Evolutionary conservation across 2,888 invertebrate species (phyloP).

Genomic region (Cinara cedri): DNA sequence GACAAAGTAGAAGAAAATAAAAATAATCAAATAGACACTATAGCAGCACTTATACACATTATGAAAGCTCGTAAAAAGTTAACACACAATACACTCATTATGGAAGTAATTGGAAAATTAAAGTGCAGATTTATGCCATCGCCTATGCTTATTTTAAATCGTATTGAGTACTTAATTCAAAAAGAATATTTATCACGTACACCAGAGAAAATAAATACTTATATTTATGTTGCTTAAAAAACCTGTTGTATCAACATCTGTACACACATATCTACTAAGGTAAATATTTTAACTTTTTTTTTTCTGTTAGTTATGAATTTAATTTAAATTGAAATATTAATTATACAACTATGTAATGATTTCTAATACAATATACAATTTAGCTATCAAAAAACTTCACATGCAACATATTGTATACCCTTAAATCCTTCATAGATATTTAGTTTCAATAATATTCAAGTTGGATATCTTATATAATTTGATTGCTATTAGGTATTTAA

Average conservation of each 20-base stretch:
- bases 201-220: conserved; percentile 79
- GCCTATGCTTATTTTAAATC: conserved; percentile 97
- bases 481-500: no score
- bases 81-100: conserved; percentile 91
- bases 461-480: no score
- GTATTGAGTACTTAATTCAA: conserved; percentile 99
- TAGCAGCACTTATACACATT: conserved; percentile 97
- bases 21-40: conserved; percentile 99
- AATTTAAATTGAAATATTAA: conserved; percentile 4
- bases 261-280: conserved; percentile 30
- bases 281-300: conserved; percentile 28
- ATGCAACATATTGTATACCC: neutral
- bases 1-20: conserved; percentile 98
- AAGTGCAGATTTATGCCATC: conserved; percentile 97
- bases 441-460: no score
- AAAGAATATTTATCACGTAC: conserved; percentile 98
- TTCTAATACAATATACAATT: neutral
- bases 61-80: conserved; percentile 98
- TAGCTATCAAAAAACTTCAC: neutral
- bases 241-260: neutral
- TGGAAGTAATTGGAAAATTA: conserved; percentile 97
- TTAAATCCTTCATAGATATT: no score
- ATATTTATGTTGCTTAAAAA: conserved; percentile 49
- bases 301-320: neutral
- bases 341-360: neutral